These are phyloP conservation scores for Lampropteryx suffumata DNA, from an alignment of 2,888 invertebrate genomes.

Conservation along the genomic window DNA sequence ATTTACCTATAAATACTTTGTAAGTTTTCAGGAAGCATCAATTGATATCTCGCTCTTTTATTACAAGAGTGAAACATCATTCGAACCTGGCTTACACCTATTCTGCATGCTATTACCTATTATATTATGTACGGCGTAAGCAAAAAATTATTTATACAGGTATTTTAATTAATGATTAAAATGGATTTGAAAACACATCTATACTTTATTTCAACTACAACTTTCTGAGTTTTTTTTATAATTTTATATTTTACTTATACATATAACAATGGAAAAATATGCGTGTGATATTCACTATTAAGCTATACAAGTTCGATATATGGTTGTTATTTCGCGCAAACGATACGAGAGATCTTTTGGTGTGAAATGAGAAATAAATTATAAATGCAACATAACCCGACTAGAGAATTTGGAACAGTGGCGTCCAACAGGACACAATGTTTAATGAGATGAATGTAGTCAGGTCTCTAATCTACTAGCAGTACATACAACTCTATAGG, in stretches of 20 bases:
- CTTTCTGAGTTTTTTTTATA: slow-evolving; percentile 31
- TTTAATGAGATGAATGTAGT: slow-evolving; percentile 36
- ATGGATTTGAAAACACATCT: slow-evolving; percentile 31
- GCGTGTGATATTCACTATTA: slow-evolving; percentile 63
- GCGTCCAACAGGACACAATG: slow-evolving; percentile 21
- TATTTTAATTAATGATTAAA: slow-evolving; percentile 34
- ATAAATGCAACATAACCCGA: slow-evolving; percentile 77
- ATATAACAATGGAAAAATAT: slow-evolving; percentile 73
- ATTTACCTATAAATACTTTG: slow-evolving; percentile 23
- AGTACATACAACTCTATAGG: not conserved
- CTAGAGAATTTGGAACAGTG: slow-evolving; percentile 71
- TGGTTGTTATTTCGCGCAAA: slow-evolving; percentile 66
- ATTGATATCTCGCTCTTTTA: slow-evolving; percentile 15
- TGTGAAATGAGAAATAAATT: slow-evolving; percentile 57
- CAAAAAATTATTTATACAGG: slow-evolving; percentile 32
- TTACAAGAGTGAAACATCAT: slow-evolving; percentile 15
- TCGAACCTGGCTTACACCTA: slow-evolving; percentile 14
- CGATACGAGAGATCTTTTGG: slow-evolving; percentile 51
- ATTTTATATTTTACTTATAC: slow-evolving; percentile 31
- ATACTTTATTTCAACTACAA: slow-evolving; percentile 27
- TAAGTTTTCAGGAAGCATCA: slow-evolving; percentile 23
- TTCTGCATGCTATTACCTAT: slow-evolving; percentile 23
- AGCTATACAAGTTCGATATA: slow-evolving; percentile 57
- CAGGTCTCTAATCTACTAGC: slow-evolving; percentile 34
- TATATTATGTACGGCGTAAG: slow-evolving; percentile 32